Evolutionary conservation across 2,797 vertebrate genomes (phyloP), one percentile per base, ranked within the genome.

Genomic region (Caiman crocodilus): DNA sequence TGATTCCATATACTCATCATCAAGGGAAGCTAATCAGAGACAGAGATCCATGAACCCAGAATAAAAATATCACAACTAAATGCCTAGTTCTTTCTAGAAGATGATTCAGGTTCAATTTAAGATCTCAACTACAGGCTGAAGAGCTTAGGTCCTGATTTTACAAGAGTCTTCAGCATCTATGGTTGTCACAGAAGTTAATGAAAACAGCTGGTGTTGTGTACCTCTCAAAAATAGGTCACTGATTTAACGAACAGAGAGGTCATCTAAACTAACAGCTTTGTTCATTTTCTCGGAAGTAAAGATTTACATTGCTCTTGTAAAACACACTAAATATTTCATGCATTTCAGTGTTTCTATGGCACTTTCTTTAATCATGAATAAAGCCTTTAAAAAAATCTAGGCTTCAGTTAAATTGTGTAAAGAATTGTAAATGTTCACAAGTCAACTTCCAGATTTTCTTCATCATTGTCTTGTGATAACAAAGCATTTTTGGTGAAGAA

Each of bases 351-450:
- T 82, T 95, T 94, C 65, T 82, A 88, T 28, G 26, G 5, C 35
- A 64, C 56, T 95, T 94, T 71, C 79, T 96, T 97, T 95, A 96
- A 95, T 87, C 92, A 96, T 75, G 78, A 59, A 61, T 18, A 84
- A 84, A 63, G 82, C 89, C 77, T 92, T 20, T 4, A 76, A 87
- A 90, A 64, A 81, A 88, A 89, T 94, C n/a, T 94, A 82, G 67
- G 55, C 18, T 95, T 57, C 81, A 91, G 84, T 23, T 91, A 95
- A 95, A 95, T 90, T 89, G 30, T 87, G 77, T 57, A 92, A 95
- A 92, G 87, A 94, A 87, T 84, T 74, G 58, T 88, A 76, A 91
- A 92, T 94, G 95, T 76, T 71, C 64, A 86, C 4, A 88, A 92
- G 20, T 83, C 93, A 90, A 95, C 96, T 96, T 96, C 63, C 73